phyloP scores from a whole-genome alignment of 2,888 invertebrate species.

The Ormyrus pomaceus region DNA sequence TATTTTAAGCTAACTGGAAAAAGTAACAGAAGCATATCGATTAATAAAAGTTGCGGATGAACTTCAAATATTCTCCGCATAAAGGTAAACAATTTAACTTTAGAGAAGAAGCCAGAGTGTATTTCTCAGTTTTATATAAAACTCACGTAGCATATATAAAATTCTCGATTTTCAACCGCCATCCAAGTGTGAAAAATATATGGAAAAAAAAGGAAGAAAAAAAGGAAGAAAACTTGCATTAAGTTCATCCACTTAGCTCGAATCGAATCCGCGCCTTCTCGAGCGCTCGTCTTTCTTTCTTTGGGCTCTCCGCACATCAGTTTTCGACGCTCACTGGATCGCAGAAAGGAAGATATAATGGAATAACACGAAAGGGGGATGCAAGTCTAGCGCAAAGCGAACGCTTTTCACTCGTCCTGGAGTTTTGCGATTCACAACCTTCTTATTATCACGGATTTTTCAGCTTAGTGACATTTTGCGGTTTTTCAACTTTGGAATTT shows the following conservation, averaged over 20 bases:
- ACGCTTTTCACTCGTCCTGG: neutral
- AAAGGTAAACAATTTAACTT: no score
- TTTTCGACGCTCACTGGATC: conserved; percentile 6
- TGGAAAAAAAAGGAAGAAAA: neutral
- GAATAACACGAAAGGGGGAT: conserved; percentile 43
- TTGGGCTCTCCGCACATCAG: neutral
- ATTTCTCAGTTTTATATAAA: conserved; percentile 33
- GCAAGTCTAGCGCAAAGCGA: conserved; percentile 14
- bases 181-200: conserved; percentile 35
- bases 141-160: conserved; percentile 47
- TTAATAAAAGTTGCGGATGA: no score
- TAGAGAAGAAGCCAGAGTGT: no score
- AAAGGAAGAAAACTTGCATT: conserved; percentile 24
- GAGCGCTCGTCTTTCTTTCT: neutral
- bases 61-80: no score
- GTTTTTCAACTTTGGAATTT: no score
- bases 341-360: conserved; percentile 46
- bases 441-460: neutral
- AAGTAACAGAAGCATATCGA: no score
- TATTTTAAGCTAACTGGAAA: no score
- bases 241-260: conserved; percentile 55
- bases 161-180: conserved; percentile 18
- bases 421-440: neutral
- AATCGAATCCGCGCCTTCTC: conserved; percentile 41
- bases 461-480: no score